Evolutionary conservation across 2,888 invertebrate genomes (phyloP), one percentile per base, ranked within the genome.

Genomic region (Saturnia japonica): DNA sequence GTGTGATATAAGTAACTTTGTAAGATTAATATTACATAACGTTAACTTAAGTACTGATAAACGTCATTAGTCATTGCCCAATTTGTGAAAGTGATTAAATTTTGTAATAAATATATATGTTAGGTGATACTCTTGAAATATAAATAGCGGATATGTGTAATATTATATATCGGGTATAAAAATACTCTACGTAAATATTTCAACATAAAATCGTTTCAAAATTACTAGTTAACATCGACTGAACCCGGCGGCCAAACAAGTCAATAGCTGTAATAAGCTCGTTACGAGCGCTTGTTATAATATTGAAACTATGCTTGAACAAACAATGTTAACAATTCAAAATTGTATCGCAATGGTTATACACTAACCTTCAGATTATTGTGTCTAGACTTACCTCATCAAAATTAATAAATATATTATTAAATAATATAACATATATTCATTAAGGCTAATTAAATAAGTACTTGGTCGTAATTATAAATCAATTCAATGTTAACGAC

Each of bases 221-320:
- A 88, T 86, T 80, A 85, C 83, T 80, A 82, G 83, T 85, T 83
- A 85, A 85, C 83, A 84, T 71, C 67, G 60, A 80, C 78, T 75
- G 75, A 77, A 79, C 82, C 88, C 86, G 75, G 72, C 72, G 83
- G 88, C 86, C 75, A 82, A 84, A 85, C 69, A 81, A 78, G 84
- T 81, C 79, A 81, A 82, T 80, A 76, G 76, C 78, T 78, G 77
- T 86, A 85, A 85, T 78, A 81, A 83, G 83, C 83, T 80, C 81
- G 84, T 86, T 86, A 69, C 47, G 64, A 64, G 25, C 47, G 42
- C 42, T 28, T 54, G 70, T 71, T 68, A 71, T 68, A 68, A 71
- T 71, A 68, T 68, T 64, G 68, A 71, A 71, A 71, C 68, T 57
- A 68, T 47, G 64, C 42, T 67, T 60, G 16, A 68, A 68, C 64